Conservation (phyloP, 2,888 invertebrate species). For the Mellilla xanthometata region DNA sequence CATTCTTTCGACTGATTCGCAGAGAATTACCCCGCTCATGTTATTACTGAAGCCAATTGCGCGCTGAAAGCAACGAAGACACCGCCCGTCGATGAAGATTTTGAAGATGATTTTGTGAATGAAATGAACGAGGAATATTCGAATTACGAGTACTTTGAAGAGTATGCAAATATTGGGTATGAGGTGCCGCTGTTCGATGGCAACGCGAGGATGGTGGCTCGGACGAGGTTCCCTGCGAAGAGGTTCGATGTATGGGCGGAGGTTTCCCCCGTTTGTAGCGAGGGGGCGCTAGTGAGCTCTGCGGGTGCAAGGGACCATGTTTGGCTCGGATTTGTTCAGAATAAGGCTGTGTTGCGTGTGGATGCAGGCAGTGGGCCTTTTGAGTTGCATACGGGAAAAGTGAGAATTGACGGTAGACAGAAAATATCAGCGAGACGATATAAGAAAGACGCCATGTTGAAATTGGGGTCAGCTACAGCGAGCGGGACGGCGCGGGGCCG, state of each 20-base stretch:
- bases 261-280: conserved; percentile 66
- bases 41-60: conserved; percentile 44
- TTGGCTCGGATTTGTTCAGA: conserved; percentile 69
- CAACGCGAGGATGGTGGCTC: conserved; percentile 59
- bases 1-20: conserved; percentile 54
- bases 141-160: conserved; percentile 56
- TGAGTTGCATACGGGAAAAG: conserved; percentile 61
- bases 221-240: conserved; percentile 64
- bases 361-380: conserved; percentile 69
- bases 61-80: conserved; percentile 38
- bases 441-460: conserved; percentile 69
- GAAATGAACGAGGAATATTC: conserved; percentile 61
- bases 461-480: conserved; percentile 57
- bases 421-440: conserved; percentile 69
- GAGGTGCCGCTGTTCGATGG: conserved; percentile 72
- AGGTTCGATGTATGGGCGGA: conserved; percentile 76
- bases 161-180: conserved; percentile 52
- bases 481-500: conserved; percentile 63
- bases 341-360: conserved; percentile 64
- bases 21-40: conserved; percentile 55
- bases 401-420: conserved; percentile 60
- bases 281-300: conserved; percentile 65
- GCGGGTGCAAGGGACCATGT: conserved; percentile 71
- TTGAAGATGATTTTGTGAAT: conserved; percentile 47
- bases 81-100: conserved; percentile 38